These are phyloP conservation scores for Phaetusa simplex DNA, from an alignment of 2,113 vertebrate genomes.

Conservation along the genomic window DNA sequence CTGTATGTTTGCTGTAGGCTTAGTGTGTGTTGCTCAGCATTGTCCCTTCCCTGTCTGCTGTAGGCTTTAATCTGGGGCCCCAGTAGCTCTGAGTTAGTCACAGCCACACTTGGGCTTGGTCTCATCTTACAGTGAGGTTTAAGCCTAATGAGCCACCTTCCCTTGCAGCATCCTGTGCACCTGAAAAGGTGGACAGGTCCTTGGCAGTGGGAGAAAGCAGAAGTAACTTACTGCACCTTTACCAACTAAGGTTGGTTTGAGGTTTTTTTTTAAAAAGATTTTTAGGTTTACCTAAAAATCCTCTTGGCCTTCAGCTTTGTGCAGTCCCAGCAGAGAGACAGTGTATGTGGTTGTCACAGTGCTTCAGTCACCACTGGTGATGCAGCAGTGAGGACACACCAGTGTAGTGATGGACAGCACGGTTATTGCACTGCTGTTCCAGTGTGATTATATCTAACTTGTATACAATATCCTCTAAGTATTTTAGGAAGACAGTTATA, in stretches of 20 bases:
- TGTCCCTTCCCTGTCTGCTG: not conserved
- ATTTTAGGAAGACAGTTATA: not conserved
- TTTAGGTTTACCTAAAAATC: not conserved
- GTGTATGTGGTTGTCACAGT: not conserved
- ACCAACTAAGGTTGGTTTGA: not conserved
- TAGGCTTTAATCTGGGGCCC: not conserved
- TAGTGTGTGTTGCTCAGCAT: fast-evolving
- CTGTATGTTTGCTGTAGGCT: not conserved
- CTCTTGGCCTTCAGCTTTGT: not conserved
- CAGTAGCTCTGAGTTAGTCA: not conserved
- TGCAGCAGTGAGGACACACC: not conserved
- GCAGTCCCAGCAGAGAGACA: not conserved
- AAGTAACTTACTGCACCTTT: not conserved
- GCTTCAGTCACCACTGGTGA: not conserved
- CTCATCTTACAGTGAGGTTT: not conserved
- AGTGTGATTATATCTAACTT: not conserved
- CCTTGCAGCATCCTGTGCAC: not conserved
- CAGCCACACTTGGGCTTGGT: not conserved
- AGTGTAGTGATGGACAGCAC: not conserved
- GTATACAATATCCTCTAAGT: not conserved
- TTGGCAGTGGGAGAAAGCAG: not conserved
- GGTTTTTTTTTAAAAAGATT: not conserved
- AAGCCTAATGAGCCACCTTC: not conserved
- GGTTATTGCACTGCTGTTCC: not conserved
- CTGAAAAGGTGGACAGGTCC: not conserved